These are phyloP conservation scores for Hirtodrosophila trivittata DNA, from an alignment of 2,888 invertebrate species.

Conservation along the genomic window DNA sequence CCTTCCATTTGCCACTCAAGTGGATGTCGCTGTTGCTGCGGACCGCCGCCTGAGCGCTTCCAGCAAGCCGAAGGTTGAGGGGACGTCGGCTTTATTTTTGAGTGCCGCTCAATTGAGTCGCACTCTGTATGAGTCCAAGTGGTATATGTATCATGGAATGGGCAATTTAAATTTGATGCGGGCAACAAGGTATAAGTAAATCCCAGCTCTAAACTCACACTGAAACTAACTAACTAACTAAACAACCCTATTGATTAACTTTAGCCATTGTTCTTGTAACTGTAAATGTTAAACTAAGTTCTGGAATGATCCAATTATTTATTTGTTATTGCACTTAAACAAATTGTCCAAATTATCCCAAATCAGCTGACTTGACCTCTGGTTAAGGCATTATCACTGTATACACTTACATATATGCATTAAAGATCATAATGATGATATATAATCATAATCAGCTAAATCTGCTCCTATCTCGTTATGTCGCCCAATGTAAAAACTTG, in stretches of 20 bases:
- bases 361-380: constrained; percentile 42
- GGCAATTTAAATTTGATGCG: constrained; percentile 52
- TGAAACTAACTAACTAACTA: not conserved
- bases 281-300: not conserved
- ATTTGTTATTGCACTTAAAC: constrained; percentile 35
- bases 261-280: constrained; percentile 21
- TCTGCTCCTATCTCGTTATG: constrained; percentile 28
- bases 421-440: too few relatives aligned
- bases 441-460: constrained; percentile 54
- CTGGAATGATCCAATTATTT: constrained; percentile 10
- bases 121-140: constrained; percentile 21
- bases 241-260: constrained; percentile 34
- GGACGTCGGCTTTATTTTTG: constrained; percentile 35
- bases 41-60: constrained; percentile 4
- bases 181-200: constrained; percentile 4
- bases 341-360: constrained; percentile 21
- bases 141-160: constrained; percentile 1
- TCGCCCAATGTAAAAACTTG: constrained; percentile 24
- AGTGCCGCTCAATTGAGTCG: constrained; percentile 72
- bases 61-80: constrained; percentile 10
- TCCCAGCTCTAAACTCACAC: constrained; percentile 30
- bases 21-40: constrained; percentile 14
- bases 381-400: constrained; percentile 12
- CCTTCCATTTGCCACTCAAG: constrained; percentile 27
- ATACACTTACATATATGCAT: not conserved